phyloP scores from a whole-genome alignment of 1,140 invertebrate species.

The Eriocheir sinensis region DNA sequence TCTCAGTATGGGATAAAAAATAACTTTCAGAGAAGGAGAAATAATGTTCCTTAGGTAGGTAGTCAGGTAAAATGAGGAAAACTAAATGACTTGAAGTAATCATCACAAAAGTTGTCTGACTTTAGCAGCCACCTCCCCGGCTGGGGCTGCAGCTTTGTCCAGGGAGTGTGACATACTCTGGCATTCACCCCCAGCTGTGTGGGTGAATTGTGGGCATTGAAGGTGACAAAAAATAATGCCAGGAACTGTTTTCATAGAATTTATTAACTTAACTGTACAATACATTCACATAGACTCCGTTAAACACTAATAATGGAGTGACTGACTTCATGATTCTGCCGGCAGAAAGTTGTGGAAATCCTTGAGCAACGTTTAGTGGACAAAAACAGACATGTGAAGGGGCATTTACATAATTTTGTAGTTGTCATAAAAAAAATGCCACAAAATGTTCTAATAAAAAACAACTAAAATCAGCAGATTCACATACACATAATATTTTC shows the following conservation, averaged over 20 bases:
- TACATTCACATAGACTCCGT: constrained; percentile 2
- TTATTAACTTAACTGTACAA: constrained; percentile 33
- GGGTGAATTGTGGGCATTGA: neutral
- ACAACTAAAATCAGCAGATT: neutral
- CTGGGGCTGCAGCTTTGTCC: too few relatives aligned
- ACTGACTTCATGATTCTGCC: constrained; percentile 19
- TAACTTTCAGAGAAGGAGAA: too few relatives aligned
- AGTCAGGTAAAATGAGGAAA: too few relatives aligned
- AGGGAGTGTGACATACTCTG: too few relatives aligned
- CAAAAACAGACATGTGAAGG: neutral
- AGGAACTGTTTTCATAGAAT: neutral
- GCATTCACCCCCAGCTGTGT: too few relatives aligned
- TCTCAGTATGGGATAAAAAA: too few relatives aligned
- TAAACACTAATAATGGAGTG: neutral
- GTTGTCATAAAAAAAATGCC: neutral
- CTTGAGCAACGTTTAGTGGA: constrained; percentile 43
- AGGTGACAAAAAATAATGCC: neutral
- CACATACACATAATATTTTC: neutral
- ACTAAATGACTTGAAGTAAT: too few relatives aligned
- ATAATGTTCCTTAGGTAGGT: too few relatives aligned
- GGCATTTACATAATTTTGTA: neutral
- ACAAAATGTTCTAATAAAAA: neutral
- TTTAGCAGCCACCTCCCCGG: too few relatives aligned
- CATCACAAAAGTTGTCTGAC: too few relatives aligned
- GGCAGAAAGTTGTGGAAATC: constrained; percentile 6